Evolutionary conservation across 2,888 invertebrate species (phyloP), one percentile per base, ranked within the genome.

Genomic region (Sinohyriopsis cumingii): DNA sequence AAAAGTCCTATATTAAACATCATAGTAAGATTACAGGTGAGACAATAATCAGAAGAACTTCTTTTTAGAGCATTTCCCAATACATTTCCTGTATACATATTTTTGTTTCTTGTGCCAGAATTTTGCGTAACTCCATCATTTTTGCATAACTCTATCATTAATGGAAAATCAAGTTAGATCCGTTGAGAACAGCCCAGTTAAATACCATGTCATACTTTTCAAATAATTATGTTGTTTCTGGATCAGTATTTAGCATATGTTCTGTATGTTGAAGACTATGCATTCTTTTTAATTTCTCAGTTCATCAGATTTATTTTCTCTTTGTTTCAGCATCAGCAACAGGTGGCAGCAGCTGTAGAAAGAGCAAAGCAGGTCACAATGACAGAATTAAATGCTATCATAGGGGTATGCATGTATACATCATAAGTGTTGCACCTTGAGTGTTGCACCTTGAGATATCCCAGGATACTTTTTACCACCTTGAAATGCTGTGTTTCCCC

Each of bases 311-410:
- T 56, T 54, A 19, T 60, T 25, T 33, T 70, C 67, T 63, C 53
- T 74, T 59, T 67, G 61, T 87, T 87, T 60, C 87, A 93, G 93
- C 98, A 99, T 89, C 98, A 99, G 90, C 96, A 97, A 91, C 97
- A 97, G 91, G 98, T 99, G 64, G 95, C 97, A 54, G 94, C 95
- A 65, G 97, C 99, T 22, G 96, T 99, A 64, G 99, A 99, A 87
- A 92, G 98, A 90, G 98, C 98, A 84, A 99, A 99, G 92, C 97
- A 98, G 92, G 96, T 99, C 88, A 97, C 90, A 57, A 96, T 98
- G 96, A 94, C 96, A 79, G 98, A 98, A 91, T 92, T 98, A 79
- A 98, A 97, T 91, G 94, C 97, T 85, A 97, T 98, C 85, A 97
- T 98, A 88, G 97, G 97, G 94, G 98, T 98, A 93, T 95, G 96